Percentiles rank a stretch among this genome's conserved stretches.
Conservation (phyloP, 2,888 invertebrate genomes). For the Isoperla grammatica region DNA sequence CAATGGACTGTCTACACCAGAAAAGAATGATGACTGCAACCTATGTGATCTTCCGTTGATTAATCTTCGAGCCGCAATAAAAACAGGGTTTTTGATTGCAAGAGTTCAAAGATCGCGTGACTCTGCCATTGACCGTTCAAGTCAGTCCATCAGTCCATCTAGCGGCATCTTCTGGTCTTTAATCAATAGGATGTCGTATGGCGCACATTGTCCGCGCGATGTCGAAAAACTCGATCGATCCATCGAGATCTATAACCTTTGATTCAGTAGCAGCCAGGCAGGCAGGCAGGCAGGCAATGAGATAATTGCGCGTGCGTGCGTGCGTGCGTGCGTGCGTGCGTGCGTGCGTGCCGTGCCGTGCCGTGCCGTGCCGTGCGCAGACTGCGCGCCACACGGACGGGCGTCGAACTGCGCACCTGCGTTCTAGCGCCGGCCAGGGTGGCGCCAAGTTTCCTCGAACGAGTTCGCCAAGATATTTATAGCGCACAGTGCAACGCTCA, state of each 20-base stretch:
- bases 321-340: too few species aligned
- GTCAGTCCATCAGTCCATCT: too few species aligned
- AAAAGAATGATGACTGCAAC: background rate
- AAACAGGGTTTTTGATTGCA: background rate
- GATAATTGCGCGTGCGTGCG: too few species aligned
- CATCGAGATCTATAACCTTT: too few species aligned
- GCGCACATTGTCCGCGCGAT: too few species aligned
- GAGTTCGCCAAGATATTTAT: conserved; percentile 13
- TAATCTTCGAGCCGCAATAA: conserved; percentile 13
- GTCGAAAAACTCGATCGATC: too few species aligned
- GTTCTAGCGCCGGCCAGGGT: background rate
- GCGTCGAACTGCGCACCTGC: background rate
- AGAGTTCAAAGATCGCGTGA: background rate
- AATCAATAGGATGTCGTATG: too few species aligned
- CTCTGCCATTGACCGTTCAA: background rate
- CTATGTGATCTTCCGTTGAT: conserved; percentile 9
- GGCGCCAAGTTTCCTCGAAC: conserved; percentile 17
- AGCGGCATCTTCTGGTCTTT: too few species aligned
- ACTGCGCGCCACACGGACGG: background rate
- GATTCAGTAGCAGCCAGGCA: too few species aligned
- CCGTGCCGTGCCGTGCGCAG: too few species aligned
- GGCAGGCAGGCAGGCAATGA: too few species aligned
- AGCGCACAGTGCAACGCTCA: background rate
- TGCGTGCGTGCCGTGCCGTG: background rate
- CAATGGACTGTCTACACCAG: too few species aligned